phyloP scores from a whole-genome alignment of 2,113 vertebrate genomes.

The Xiphophorus maculatus region DNA sequence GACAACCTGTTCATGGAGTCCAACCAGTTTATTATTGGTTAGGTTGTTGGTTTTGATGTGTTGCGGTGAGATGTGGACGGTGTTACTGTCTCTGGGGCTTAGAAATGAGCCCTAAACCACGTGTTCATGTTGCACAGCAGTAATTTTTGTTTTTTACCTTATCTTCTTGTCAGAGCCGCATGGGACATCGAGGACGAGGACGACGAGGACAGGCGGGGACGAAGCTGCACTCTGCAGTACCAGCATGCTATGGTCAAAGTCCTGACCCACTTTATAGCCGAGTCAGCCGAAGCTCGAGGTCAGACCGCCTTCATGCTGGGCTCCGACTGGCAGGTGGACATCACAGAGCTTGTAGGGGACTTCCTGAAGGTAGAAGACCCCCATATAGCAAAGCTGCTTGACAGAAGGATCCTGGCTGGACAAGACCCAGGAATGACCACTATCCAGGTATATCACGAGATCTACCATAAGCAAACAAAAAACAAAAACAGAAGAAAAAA shows the following conservation, averaged over 20 bases:
- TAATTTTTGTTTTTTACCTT: not conserved
- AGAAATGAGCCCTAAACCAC: too few relatives aligned
- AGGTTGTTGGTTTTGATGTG: not conserved
- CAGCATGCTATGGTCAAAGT: constrained; percentile 91
- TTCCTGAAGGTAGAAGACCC: constrained; percentile 92
- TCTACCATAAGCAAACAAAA: not conserved
- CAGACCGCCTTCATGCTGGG: constrained; percentile 88
- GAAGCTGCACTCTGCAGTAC: constrained; percentile 91
- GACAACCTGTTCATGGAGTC: not conserved
- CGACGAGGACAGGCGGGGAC: constrained; percentile 87
- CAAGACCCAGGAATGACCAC: constrained; percentile 91
- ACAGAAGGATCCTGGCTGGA: constrained; percentile 86
- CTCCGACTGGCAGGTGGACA: constrained; percentile 92
- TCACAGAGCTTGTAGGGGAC: constrained; percentile 90
- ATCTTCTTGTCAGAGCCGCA: constrained; percentile 77
- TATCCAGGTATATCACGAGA: constrained; percentile 84
- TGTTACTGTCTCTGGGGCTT: too few relatives aligned
- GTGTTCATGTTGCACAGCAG: too few relatives aligned
- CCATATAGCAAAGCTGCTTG: constrained; percentile 85
- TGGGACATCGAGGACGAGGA: constrained; percentile 95
- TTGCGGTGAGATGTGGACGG: not conserved
- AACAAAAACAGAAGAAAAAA: not conserved
- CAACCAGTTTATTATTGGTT: not conserved
- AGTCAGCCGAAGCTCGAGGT: constrained; percentile 82
- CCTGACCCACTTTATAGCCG: constrained; percentile 92